These are phyloP conservation scores for Brachyptera putata DNA, from an alignment of 2,888 invertebrate genomes.

Conservation along the genomic window DNA sequence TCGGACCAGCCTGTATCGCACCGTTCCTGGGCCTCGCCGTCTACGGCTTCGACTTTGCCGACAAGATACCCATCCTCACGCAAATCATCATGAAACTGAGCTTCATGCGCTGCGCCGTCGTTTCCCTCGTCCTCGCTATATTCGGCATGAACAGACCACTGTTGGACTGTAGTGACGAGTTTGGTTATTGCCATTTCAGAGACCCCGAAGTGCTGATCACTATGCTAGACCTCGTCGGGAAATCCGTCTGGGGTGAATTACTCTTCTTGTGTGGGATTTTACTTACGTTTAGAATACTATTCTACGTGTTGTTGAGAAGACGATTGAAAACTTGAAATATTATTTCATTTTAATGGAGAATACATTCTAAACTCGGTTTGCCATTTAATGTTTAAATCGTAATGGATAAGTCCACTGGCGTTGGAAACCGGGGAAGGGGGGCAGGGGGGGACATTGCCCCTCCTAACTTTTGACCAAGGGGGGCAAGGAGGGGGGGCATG, in stretches of 20 bases:
- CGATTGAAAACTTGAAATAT: background rate
- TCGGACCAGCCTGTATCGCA: conserved; percentile 61
- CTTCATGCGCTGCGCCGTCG: conserved; percentile 62
- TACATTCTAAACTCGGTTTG: no score
- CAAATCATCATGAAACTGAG: conserved; percentile 60
- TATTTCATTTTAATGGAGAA: background rate
- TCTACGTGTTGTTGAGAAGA: conserved; percentile 42
- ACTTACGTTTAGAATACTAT: conserved; percentile 53
- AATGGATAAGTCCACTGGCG: no score
- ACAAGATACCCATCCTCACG: conserved; percentile 57
- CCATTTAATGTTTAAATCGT: no score
- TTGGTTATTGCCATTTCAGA: conserved; percentile 53
- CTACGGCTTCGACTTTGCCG: conserved; percentile 67
- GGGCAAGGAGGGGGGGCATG: no score
- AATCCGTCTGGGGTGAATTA: conserved; percentile 56
- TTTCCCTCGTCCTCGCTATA: conserved; percentile 57
- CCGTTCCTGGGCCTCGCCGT: conserved; percentile 63
- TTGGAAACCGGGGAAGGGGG: no score
- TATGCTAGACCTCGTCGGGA: conserved; percentile 56
- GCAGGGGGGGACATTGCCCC: no score
- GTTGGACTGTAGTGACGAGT: conserved; percentile 51
- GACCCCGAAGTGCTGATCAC: conserved; percentile 59
- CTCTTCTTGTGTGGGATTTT: conserved; percentile 50
- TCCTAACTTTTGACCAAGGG: no score
- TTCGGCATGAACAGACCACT: conserved; percentile 58